Conservation (phyloP, 1,140 invertebrate species). For the Apis cerana region DNA sequence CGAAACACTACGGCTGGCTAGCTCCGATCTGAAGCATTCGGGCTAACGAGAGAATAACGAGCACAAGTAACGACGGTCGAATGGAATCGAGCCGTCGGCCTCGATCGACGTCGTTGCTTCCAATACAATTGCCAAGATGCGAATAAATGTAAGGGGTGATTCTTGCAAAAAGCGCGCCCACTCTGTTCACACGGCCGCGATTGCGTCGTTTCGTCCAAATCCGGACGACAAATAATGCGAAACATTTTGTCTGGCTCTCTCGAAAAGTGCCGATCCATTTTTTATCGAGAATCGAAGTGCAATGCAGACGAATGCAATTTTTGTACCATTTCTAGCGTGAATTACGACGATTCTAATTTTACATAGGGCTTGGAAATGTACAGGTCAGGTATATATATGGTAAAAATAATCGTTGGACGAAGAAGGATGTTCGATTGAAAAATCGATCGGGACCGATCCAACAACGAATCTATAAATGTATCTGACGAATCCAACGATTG, state of each 20-base stretch:
- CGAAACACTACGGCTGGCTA: constrained; percentile 67
- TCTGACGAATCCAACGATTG: too few relatives aligned
- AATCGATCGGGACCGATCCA: too few relatives aligned
- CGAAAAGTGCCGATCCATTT: too few relatives aligned
- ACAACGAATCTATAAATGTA: too few relatives aligned
- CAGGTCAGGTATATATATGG: too few relatives aligned
- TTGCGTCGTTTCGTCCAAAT: not conserved
- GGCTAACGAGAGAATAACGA: constrained; percentile 68
- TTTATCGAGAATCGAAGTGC: too few relatives aligned
- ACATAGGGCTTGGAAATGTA: too few relatives aligned
- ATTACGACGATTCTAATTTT: too few relatives aligned
- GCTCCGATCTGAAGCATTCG: constrained; percentile 52
- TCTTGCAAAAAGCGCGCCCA: not conserved
- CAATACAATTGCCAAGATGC: constrained; percentile 58
- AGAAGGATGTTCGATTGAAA: not conserved
- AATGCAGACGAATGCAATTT: too few relatives aligned
- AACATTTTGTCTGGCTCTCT: not conserved
- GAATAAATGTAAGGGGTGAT: constrained; percentile 42
- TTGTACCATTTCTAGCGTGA: too few relatives aligned
- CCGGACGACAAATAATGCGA: not conserved
- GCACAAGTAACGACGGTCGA: constrained; percentile 49
- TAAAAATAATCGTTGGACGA: too few relatives aligned
- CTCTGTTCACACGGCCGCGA: too few relatives aligned
- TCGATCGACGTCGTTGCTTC: constrained; percentile 26
- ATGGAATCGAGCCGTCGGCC: constrained; percentile 27